phyloP scores from a whole-genome alignment of 2,797 vertebrate species.

The Chrysocyon brachyurus region DNA sequence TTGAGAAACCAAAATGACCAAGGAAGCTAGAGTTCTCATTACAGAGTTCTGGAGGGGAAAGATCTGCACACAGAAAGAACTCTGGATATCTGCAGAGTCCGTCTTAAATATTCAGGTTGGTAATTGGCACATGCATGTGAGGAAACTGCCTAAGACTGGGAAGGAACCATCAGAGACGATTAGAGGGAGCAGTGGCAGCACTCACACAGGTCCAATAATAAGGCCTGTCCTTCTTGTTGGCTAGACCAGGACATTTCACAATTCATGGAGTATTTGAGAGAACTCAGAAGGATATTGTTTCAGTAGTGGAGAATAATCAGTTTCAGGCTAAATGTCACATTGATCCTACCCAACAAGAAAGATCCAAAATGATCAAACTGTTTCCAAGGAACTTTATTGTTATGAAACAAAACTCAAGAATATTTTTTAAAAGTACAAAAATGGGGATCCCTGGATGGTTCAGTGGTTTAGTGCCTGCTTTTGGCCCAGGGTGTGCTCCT shows the following conservation, averaged over 20 bases:
- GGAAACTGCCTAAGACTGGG: background rate
- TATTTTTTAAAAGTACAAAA: background rate
- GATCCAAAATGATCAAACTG: background rate
- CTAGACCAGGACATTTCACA: background rate
- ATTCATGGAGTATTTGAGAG: background rate
- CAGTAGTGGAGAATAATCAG: background rate
- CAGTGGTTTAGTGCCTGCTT: no score
- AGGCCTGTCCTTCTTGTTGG: background rate
- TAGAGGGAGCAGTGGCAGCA: background rate
- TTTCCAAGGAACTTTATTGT: conserved; percentile 11
- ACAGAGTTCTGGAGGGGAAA: background rate
- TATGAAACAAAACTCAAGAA: background rate
- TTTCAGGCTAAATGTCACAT: background rate
- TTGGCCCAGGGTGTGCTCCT: no score
- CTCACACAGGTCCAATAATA: background rate
- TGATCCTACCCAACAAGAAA: background rate
- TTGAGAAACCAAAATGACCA: background rate
- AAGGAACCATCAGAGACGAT: background rate
- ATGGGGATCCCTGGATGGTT: background rate
- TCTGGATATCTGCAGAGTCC: background rate
- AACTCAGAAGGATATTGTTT: background rate
- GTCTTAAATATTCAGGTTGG: background rate
- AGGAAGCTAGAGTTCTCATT: background rate
- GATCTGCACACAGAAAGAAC: background rate
- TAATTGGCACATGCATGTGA: background rate